Conservation (phyloP, 2,113 vertebrate genomes). For the Carassius gibelio region DNA sequence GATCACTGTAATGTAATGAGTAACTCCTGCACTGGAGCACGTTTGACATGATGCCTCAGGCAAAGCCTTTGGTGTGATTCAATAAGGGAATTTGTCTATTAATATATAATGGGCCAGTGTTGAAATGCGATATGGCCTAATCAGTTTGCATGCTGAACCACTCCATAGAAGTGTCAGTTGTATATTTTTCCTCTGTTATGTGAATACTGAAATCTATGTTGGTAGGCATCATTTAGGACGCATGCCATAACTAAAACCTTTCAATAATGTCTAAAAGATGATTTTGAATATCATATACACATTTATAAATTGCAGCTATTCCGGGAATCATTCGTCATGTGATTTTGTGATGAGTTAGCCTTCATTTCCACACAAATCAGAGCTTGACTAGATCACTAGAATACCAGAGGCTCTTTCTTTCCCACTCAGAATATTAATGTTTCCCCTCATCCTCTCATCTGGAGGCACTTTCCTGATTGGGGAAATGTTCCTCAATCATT, state of each 20-base stretch:
- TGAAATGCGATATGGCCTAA: neutral
- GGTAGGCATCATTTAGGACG: neutral
- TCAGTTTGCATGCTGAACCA: neutral
- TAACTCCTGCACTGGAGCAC: constrained; percentile 18
- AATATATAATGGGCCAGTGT: constrained; percentile 24
- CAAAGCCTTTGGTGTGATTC: constrained; percentile 33
- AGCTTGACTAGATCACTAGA: constrained; percentile 46
- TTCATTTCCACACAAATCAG: constrained; percentile 58
- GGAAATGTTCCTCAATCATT: constrained; percentile 50
- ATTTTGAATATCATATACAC: neutral
- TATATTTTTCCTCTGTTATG: no score
- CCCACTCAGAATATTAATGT: constrained; percentile 53
- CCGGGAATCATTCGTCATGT: constrained; percentile 2
- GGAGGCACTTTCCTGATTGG: constrained; percentile 41
- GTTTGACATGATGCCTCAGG: constrained; percentile 10
- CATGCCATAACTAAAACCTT: neutral
- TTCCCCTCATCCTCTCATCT: constrained; percentile 34
- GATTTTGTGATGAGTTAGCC: constrained; percentile 46
- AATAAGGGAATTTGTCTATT: constrained; percentile 28
- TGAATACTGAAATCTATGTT: neutral
- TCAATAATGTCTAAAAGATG: neutral
- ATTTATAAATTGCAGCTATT: constrained; percentile 1
- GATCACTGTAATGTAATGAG: constrained; percentile 32
- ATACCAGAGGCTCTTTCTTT: constrained; percentile 46
- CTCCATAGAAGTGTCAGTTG: neutral